Conservation (phyloP, 2,113 vertebrate genomes). For the Microcebus lehilahytsara region DNA sequence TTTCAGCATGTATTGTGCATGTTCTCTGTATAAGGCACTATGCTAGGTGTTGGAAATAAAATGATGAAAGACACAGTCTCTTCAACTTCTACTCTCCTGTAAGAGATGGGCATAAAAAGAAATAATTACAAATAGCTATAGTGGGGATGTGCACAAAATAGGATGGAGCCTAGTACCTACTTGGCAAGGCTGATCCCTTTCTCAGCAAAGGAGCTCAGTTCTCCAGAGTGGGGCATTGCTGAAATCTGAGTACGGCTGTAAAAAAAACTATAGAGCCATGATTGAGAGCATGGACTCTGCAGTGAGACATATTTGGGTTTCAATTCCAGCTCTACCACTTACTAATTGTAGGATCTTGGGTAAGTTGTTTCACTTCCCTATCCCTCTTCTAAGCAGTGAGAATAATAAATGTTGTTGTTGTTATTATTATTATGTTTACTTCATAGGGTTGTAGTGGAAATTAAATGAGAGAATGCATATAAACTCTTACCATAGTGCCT, state of each 20-base stretch:
- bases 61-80: background rate
- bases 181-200: background rate
- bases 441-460: background rate
- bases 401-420: background rate
- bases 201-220: background rate
- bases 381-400: background rate
- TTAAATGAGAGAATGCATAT: background rate
- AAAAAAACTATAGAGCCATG: background rate
- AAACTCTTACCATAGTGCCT: background rate
- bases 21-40: background rate
- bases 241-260: background rate
- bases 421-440: background rate
- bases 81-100: background rate
- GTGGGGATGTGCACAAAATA: background rate
- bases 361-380: background rate
- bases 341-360: background rate
- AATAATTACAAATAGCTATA: background rate
- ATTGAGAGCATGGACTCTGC: background rate
- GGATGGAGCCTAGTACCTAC: background rate
- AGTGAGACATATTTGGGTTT: background rate
- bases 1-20: background rate
- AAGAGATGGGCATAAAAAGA: background rate
- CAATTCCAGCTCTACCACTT: background rate
- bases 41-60: background rate
- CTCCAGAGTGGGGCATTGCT: background rate